phyloP scores from a whole-genome alignment of 1,140 invertebrate genomes.

The Wasmannia auropunctata region DNA sequence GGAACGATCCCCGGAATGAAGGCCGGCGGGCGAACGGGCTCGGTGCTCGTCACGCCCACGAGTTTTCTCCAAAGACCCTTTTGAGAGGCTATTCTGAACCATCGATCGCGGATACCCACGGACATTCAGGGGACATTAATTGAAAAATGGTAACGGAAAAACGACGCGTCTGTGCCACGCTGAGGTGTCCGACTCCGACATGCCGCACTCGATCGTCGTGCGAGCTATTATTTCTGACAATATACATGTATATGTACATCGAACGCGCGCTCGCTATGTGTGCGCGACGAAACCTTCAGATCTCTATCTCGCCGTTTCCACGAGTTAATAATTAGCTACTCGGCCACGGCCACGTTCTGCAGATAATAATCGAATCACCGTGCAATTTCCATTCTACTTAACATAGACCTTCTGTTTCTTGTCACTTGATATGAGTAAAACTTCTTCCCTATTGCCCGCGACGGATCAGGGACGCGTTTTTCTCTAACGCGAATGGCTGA shows the following conservation, averaged over 20 bases:
- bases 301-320: slow-evolving; percentile 8
- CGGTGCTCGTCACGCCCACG: slow-evolving; percentile 37
- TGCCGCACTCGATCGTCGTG: background rate
- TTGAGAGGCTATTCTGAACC: slow-evolving; percentile 25
- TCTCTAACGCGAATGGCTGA: background rate
- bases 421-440: background rate
- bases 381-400: slow-evolving; percentile 28
- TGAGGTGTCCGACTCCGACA: background rate
- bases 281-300: background rate
- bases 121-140: slow-evolving; percentile 28
- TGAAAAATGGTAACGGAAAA: slow-evolving; percentile 27
- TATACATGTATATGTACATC: too few species aligned
- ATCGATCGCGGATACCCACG: slow-evolving; percentile 17
- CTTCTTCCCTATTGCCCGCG: background rate
- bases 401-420: slow-evolving; percentile 15
- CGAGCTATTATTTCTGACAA: slow-evolving; percentile 4
- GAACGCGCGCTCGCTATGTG: background rate
- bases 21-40: background rate
- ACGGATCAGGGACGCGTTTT: slow-evolving; percentile 9
- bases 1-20: slow-evolving; percentile 7
- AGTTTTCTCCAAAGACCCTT: slow-evolving; percentile 39
- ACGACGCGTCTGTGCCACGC: background rate
- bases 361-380: slow-evolving; percentile 16
- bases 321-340: slow-evolving; percentile 27
- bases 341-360: background rate